Conservation (phyloP, 1,140 invertebrate genomes). For the Acromyrmex echinatior region DNA sequence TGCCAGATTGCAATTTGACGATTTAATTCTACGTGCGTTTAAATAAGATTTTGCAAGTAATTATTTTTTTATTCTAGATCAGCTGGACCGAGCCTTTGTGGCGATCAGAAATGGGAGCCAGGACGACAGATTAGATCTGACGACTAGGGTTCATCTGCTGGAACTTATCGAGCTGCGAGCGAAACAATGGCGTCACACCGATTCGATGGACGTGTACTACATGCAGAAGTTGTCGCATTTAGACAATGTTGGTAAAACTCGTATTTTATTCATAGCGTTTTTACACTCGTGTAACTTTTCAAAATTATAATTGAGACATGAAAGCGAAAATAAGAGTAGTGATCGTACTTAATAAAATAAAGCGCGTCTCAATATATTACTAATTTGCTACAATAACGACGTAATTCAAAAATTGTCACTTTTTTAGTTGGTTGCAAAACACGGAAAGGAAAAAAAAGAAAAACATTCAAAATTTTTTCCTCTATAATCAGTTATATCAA, state of each 20-base stretch:
- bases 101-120: slow-evolving; percentile 95
- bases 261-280: background rate
- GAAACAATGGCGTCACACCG: slow-evolving; percentile 93
- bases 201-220: slow-evolving; percentile 94
- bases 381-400: no score
- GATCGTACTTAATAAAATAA: background rate
- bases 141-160: slow-evolving; percentile 93
- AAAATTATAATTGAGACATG: background rate
- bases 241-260: slow-evolving; percentile 87
- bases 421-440: no score
- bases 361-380: no score
- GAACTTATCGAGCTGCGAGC: slow-evolving; percentile 96
- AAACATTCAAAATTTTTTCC: no score
- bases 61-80: slow-evolving; percentile 83
- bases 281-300: background rate
- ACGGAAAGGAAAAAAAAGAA: no score
- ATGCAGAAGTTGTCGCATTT: slow-evolving; percentile 92
- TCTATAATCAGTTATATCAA: no score
- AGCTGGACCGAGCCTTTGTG: slow-evolving; percentile 92
- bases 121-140: slow-evolving; percentile 92
- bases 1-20: background rate
- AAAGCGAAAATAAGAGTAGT: background rate
- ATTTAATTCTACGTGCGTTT: background rate
- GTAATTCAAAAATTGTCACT: no score
- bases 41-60: background rate